Evolutionary conservation across 2,113 vertebrate genomes (phyloP), one percentile per base, ranked within the genome.

Genomic region (Empidonax alnorum): DNA sequence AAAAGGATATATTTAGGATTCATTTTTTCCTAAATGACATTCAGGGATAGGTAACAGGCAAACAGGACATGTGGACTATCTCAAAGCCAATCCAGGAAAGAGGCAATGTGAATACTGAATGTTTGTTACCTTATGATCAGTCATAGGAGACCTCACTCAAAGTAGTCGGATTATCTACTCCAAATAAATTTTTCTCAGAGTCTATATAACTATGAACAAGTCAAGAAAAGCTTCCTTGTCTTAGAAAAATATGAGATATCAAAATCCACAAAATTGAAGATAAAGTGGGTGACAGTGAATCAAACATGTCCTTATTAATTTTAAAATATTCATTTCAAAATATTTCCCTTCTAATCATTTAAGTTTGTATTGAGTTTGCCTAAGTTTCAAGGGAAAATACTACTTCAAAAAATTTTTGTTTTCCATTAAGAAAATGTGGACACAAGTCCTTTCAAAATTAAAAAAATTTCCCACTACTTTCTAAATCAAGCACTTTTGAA

Each of bases 401-500:
- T 46, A 50, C 50, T 84, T 71, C 30, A 77, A 55, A 49, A 14
- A 50, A 35, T 58, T 77, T 81, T 87, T 85, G 24, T 31, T 93
- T 91, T 85, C 68, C 35, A n/a, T 59, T 72, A 90, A 37, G 31
- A 82, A 95, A 90, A 75, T 33, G 23, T 52, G 41, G 53, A 72
- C 24, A 81, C 7, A 30, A 74, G 55, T 46, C 59, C 35, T 84
- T 81, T 44, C 74, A 84, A 88, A 93, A 89, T 58, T n/a, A 46
- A 75, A 91, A 88, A 17, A 15, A 0, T 5, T 78, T 89, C 77
- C 83, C 69, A 49, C 27, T 75, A 31, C 31, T 78, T 86, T 90
- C 62, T 86, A 78, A 88, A 85, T 63, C 42, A 83, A 91, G 67
- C 13, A 18, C 59, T 77, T 88, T 75, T 88, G 68, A 95, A 89